These are phyloP conservation scores for Lepidotrigona ventralis DNA, from an alignment of 1,140 invertebrate genomes.

Conservation along the genomic window DNA sequence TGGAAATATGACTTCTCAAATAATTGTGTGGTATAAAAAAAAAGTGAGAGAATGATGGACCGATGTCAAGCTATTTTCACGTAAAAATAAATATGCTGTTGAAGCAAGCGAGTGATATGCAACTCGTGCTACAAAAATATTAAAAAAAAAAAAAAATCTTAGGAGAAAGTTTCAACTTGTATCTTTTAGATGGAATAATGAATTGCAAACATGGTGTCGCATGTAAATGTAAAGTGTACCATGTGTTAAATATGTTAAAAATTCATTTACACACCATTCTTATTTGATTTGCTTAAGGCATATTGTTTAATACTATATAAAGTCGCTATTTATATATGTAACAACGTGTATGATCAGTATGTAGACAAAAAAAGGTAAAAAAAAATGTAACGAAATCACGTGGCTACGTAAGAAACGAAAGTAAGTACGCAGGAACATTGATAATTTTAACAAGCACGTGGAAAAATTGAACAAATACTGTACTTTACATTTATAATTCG, in stretches of 20 bases:
- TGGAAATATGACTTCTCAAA: not conserved
- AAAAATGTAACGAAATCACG: too few relatives aligned
- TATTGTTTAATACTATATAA: slow-evolving; percentile 1
- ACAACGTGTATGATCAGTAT: not conserved
- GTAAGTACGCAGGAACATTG: slow-evolving; percentile 25
- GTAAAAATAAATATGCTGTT: not conserved
- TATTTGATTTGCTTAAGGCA: slow-evolving; percentile 29
- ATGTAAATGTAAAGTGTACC: slow-evolving; percentile 31
- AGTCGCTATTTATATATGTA: not conserved
- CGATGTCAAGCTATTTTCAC: not conserved
- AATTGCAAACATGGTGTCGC: slow-evolving; percentile 20
- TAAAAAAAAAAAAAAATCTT: not conserved
- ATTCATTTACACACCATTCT: not conserved
- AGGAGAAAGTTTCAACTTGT: slow-evolving; percentile 28
- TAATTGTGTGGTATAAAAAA: not conserved
- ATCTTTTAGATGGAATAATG: not conserved
- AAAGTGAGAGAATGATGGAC: not conserved
- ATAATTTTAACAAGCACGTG: slow-evolving; percentile 6
- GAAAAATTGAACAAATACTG: not conserved
- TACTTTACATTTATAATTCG: not conserved
- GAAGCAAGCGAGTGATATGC: not conserved
- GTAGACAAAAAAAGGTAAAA: not conserved
- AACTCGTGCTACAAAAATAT: not conserved
- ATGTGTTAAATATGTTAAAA: not conserved
- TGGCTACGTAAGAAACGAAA: not conserved